Evolutionary conservation across 2,113 vertebrate genomes (phyloP), one percentile per base, ranked within the genome.

Genomic region (Ammodramus savannarum): DNA sequence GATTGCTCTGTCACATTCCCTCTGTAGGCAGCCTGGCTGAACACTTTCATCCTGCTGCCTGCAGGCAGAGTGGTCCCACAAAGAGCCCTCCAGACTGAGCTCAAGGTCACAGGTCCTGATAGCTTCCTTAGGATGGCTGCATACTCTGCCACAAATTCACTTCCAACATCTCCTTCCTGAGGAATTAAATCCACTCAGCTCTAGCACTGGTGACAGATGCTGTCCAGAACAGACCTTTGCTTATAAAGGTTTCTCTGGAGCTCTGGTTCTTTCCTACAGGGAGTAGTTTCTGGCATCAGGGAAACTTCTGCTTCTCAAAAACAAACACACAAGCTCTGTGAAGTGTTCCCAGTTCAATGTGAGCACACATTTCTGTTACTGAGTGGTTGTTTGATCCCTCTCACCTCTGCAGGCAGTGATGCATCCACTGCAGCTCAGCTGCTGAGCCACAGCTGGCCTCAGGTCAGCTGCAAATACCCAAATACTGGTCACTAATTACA

Each of bases 1-100:
- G 94, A 96, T 97, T 87, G 95, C 52, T 85, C 65, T 95, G 96
- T 94, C 96, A 96, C 80, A 63, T 95, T 89, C 96, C 77, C 93
- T 95, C 93, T 85, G 73, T 62, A 93, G 95, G 82, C 89, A 89
- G 81, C 73, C 85, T 85, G 44, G 46, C 73, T 66, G 89, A 95
- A 71, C 89, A 69, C 93, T 95, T 97, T 75, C 46, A 90, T 94
- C 58, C 17, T 86, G 71, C 84, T 84, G 87, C 93, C 95, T 1
- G 3, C 67, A 84, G 95, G 96, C 95, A 93, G 78, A 95, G 78
- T 25, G 67, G 94, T 87, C 91, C 90, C 67, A 71, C 92, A 95
- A 95, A 95, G 93, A 95, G 41, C 61, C 43, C 79, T 96, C 76
- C 69, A 90, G 65, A 87, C 43, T 91, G 89, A 97, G 91, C 93